Conservation (phyloP, 2,888 invertebrate genomes). For the Chesias legatella region DNA sequence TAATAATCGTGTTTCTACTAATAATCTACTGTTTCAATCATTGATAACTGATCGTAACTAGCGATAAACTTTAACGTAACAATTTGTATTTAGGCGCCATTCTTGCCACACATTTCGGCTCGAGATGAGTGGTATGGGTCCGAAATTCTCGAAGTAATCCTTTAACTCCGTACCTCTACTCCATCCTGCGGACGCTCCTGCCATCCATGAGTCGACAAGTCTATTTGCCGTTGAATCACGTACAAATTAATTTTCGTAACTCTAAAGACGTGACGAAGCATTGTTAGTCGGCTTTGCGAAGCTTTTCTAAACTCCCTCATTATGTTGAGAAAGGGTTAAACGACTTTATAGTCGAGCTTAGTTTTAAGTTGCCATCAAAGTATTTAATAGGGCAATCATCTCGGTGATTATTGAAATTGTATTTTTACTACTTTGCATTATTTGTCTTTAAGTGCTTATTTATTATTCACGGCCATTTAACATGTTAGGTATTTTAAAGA, state of each 20-base stretch:
- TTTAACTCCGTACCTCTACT: background rate
- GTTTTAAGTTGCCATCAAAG: constrained; percentile 13
- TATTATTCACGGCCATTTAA: too few relatives aligned
- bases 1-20: too few relatives aligned
- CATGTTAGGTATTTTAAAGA: too few relatives aligned
- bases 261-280: constrained; percentile 29
- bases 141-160: background rate
- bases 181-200: constrained; percentile 3
- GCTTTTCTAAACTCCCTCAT: constrained; percentile 29
- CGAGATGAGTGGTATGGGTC: too few relatives aligned
- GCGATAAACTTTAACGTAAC: too few relatives aligned
- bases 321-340: constrained; percentile 21
- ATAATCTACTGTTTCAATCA: too few relatives aligned
- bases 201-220: constrained; percentile 30
- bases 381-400: background rate
- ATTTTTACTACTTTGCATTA: too few relatives aligned
- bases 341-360: constrained; percentile 17
- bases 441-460: too few relatives aligned
- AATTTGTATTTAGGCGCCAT: too few relatives aligned
- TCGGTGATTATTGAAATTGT: too few relatives aligned
- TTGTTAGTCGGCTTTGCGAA: constrained; percentile 21
- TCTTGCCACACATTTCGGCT: too few relatives aligned
- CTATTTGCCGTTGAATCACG: constrained; percentile 34
- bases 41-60: too few relatives aligned
- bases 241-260: constrained; percentile 37